Evolutionary conservation across 2,888 invertebrate species (phyloP), one percentile per base, ranked within the genome.

Genomic region (Chironomus tentans): DNA sequence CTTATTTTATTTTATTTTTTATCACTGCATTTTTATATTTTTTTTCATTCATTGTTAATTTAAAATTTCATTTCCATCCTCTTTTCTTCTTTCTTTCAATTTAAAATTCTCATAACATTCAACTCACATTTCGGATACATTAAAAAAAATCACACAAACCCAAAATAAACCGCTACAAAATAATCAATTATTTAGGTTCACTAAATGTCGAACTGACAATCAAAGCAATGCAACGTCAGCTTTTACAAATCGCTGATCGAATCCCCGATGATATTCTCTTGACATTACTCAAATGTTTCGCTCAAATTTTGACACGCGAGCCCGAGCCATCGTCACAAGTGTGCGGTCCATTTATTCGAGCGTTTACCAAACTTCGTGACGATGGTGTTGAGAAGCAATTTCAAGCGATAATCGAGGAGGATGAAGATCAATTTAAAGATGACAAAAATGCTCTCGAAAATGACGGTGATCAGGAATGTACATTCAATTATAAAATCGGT

Each of bases 401-500:
- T 68, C 48, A 28, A 5, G 68, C 48, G 13, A 74, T 74, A 4
- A 6, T 18, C 2, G 74, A 74, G 38, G 74, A 68, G n/a, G 22
- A 74, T 46, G 74, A 74, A 68, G 65, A 74, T 62, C 47, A 68
- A 10, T 15, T 46, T 21, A 15, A 46, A 24, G 65, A 65, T 38
- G 65, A 38, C 4, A 13, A 56, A 38, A 62, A 61, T 46, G 46
- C 15, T n/a, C 24, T 15, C n/a, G 12, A 12, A 15, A 56, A 65
- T 65, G 65, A 65, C 4, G 65, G 65, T 13, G 65, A 65, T 24
- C 24, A 68, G n/a, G 68, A 74, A 10, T 74, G 65, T 28, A 21
- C 74, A 10, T 74, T 74, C 38, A 74, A 74, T 65, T 74, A 74
- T 62, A 68, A 74, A 74, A 61, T 74, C 2, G 47, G 47, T 15